Percentiles rank a stretch among this genome's conserved stretches.
phyloP scores from a whole-genome alignment of 2,888 invertebrate genomes.

The Anarsia innoxiella region DNA sequence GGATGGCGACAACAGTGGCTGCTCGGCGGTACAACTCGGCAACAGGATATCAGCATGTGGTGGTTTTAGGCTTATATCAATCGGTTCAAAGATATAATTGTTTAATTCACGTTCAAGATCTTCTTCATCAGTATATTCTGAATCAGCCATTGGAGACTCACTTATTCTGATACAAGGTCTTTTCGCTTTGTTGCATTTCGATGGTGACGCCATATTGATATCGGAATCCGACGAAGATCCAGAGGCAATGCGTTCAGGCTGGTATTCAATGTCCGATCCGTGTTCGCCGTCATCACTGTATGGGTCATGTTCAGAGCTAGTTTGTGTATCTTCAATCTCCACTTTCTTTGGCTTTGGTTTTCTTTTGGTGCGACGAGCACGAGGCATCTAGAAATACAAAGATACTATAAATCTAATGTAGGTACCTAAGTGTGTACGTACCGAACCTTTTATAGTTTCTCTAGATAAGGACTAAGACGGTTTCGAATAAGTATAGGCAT shows the following conservation, averaged over 20 bases:
- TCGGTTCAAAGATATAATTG: slow-evolving; percentile 16
- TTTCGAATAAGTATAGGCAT: no score
- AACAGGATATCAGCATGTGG: no score
- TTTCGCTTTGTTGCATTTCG: background rate
- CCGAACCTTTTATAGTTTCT: no score
- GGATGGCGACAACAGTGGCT: no score
- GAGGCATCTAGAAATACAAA: background rate
- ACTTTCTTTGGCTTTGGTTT: background rate
- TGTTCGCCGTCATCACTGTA: background rate
- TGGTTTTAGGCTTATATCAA: no score
- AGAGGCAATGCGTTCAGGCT: slow-evolving; percentile 18
- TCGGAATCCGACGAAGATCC: slow-evolving; percentile 18
- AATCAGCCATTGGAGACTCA: slow-evolving; percentile 21
- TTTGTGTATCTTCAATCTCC: background rate
- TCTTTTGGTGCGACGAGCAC: background rate
- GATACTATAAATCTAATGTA: no score
- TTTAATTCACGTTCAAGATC: slow-evolving; percentile 11
- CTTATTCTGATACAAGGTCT: background rate
- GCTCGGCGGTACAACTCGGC: no score
- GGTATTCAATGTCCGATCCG: background rate
- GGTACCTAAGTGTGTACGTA: no score
- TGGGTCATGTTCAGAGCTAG: background rate
- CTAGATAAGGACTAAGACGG: no score
- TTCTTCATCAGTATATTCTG: slow-evolving; percentile 17
- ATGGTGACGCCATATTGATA: slow-evolving; percentile 20